phyloP scores from a whole-genome alignment of 37 sponge, comb jelly and placozoan genomes.

The Hormiphora californensis region DNA sequence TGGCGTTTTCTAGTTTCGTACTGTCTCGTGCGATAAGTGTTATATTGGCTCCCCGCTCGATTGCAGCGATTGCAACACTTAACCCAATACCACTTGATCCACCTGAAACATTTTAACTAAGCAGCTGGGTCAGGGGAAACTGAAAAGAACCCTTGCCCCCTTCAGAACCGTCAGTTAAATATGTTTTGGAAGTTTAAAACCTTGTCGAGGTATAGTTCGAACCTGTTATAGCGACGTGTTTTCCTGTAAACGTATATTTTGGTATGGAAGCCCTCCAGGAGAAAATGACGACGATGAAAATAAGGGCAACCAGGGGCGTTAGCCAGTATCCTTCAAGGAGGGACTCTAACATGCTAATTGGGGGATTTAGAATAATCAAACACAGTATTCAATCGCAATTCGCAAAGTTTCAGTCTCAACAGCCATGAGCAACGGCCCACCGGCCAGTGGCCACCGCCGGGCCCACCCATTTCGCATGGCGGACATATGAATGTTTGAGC shows the following conservation, averaged over 20 bases:
- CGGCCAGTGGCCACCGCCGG: no score
- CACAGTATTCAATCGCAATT: no score
- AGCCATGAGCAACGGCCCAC: no score
- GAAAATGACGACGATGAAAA: neutral
- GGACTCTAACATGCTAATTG: constrained; percentile 31
- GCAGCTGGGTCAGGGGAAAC: neutral
- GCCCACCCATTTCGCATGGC: no score
- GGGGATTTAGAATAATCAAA: no score
- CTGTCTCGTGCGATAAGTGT: constrained; percentile 44
- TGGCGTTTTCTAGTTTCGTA: constrained; percentile 24
- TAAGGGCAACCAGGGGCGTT: neutral
- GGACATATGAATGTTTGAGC: no score
- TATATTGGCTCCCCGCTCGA: constrained; percentile 11
- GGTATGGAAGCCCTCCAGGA: constrained; percentile 30
- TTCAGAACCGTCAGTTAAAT: no score
- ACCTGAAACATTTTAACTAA: neutral
- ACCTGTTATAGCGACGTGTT: constrained; percentile 52
- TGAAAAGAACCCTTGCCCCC: no score
- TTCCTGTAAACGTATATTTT: constrained; percentile 5
- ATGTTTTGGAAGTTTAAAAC: neutral
- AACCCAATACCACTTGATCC: constrained; percentile 49
- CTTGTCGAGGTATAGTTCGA: neutral
- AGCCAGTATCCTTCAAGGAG: constrained; percentile 33
- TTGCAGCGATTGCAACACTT: constrained; percentile 44
- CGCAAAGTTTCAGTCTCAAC: no score